Percentiles rank a stretch among this genome's conserved stretches.
These are phyloP conservation scores for Penaeus chinensis DNA, from an alignment of 1,140 invertebrate genomes.

Conservation along the genomic window DNA sequence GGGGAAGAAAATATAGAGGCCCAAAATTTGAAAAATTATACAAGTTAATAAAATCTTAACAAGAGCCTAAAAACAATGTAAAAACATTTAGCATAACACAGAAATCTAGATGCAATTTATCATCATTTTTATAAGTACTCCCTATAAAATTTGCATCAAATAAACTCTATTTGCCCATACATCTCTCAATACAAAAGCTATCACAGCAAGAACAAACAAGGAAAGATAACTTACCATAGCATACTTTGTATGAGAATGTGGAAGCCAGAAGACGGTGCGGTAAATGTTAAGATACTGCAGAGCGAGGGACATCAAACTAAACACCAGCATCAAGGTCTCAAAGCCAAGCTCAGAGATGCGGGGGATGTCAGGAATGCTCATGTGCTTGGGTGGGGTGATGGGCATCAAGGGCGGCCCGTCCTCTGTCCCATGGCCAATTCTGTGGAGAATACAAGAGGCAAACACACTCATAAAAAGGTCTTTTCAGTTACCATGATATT, in stretches of 20 bases:
- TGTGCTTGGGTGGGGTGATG: conserved; percentile 73
- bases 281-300: conserved; percentile 96
- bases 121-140: neutral
- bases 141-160: too few species aligned
- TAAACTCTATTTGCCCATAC: too few species aligned
- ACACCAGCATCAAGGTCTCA: conserved; percentile 80
- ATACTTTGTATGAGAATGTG: conserved; percentile 88
- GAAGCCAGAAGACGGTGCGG: conserved; percentile 96
- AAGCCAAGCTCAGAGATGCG: conserved; percentile 85
- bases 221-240: conserved; percentile 79
- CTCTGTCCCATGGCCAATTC: conserved; percentile 40
- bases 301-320: conserved; percentile 81
- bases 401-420: conserved; percentile 54
- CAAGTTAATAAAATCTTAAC: neutral
- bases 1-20: conserved; percentile 52
- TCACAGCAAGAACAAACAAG: neutral
- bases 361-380: conserved; percentile 86
- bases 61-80: neutral
- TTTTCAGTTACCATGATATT: too few species aligned
- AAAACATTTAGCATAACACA: neutral
- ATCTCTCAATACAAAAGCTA: neutral
- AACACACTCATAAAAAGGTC: neutral
- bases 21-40: too few species aligned
- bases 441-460: neutral
- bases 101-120: neutral